phyloP scores from a whole-genome alignment of 2,113 vertebrate species.

The Pachypanchax playfairii region DNA sequence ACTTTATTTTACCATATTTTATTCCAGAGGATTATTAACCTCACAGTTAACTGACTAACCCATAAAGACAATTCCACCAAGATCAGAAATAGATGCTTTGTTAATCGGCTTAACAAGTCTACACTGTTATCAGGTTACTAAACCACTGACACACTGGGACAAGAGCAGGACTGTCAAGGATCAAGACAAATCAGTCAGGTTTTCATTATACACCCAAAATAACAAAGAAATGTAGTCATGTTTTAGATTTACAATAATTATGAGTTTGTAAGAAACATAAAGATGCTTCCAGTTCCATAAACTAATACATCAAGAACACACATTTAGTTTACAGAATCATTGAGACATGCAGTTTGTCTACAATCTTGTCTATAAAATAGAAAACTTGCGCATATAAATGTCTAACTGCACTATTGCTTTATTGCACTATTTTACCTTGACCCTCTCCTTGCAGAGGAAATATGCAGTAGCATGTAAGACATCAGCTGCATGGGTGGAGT shows the following conservation, averaged over 20 bases:
- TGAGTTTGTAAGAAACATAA: too few relatives aligned
- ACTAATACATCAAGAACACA: too few relatives aligned
- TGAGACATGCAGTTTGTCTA: too few relatives aligned
- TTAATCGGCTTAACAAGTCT: constrained; percentile 64
- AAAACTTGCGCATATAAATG: too few relatives aligned
- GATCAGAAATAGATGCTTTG: constrained; percentile 67
- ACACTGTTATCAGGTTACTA: constrained; percentile 27
- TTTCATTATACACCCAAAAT: constrained; percentile 2
- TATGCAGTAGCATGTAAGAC: constrained; percentile 96
- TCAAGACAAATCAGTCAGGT: neutral
- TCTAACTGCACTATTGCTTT: too few relatives aligned
- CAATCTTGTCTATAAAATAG: too few relatives aligned
- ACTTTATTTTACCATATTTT: constrained; percentile 9
- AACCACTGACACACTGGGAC: constrained; percentile 65
- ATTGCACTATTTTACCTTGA: constrained; percentile 96
- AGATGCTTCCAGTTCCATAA: too few relatives aligned
- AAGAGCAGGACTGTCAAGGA: constrained; percentile 28
- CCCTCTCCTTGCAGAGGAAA: constrained; percentile 91
- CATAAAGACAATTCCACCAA: constrained; percentile 53
- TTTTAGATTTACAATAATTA: too few relatives aligned
- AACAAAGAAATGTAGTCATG: too few relatives aligned
- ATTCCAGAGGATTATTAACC: constrained; percentile 43
- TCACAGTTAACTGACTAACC: constrained; percentile 42
- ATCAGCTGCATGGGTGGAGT: constrained; percentile 93
- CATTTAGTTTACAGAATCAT: too few relatives aligned